A percentile compares a stretch with the other conserved stretches of the same genome.
Conservation (phyloP, 2,797 vertebrate genomes). For the Distichodus sexfasciatus region DNA sequence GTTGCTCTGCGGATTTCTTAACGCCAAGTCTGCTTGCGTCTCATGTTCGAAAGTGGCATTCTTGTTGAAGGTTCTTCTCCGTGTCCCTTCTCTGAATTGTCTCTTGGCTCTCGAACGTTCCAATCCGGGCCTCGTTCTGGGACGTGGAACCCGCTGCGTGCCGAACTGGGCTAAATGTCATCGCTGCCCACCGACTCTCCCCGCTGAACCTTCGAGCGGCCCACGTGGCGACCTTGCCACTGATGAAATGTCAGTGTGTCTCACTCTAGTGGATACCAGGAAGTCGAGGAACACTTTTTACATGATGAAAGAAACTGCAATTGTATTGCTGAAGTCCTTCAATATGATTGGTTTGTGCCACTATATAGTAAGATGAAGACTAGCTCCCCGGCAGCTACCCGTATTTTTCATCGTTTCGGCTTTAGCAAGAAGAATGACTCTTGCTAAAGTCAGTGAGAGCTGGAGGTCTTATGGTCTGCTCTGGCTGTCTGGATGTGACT, state of each 20-base stretch:
- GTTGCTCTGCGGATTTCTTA: neutral
- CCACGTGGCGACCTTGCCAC: slow-evolving; percentile 43
- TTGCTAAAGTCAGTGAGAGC: neutral
- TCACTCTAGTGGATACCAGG: slow-evolving; percentile 26
- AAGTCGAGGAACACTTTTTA: slow-evolving; percentile 37
- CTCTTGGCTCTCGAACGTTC: neutral
- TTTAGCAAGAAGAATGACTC: neutral
- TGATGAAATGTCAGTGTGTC: slow-evolving; percentile 47
- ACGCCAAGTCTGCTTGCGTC: slow-evolving; percentile 1
- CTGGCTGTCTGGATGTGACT: slow-evolving; percentile 7
- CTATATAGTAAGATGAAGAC: neutral
- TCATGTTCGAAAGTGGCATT: neutral
- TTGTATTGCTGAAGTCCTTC: neutral
- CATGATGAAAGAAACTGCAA: slow-evolving; percentile 28
- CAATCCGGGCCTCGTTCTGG: neutral
- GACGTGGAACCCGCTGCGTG: neutral
- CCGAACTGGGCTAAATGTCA: slow-evolving; percentile 52
- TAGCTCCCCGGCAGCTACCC: too few species aligned
- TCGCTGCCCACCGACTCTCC: slow-evolving; percentile 41
- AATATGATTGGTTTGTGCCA: neutral
- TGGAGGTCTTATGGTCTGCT: neutral
- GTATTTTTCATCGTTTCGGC: too few species aligned
- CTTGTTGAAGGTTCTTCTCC: neutral
- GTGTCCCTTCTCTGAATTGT: neutral
- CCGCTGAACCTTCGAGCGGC: slow-evolving; percentile 22